These are phyloP conservation scores for Diadophis punctatus DNA, from an alignment of 2,113 vertebrate species.

Conservation along the genomic window DNA sequence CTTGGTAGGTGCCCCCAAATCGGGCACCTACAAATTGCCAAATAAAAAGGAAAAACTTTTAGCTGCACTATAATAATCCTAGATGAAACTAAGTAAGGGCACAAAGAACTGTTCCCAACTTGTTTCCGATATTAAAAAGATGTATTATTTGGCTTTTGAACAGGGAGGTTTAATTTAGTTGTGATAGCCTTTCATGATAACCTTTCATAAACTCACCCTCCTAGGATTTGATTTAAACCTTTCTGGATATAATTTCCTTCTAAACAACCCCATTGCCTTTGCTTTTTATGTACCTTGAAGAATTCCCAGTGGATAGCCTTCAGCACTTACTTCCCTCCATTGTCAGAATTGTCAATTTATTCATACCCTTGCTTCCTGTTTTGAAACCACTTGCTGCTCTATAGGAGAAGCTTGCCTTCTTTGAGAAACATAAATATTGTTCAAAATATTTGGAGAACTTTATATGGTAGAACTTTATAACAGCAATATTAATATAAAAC, in stretches of 20 bases:
- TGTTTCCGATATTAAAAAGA: not conserved
- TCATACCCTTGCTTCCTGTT: slow-evolving; percentile 15
- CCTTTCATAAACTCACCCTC: not conserved
- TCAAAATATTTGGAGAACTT: not conserved
- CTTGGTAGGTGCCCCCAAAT: not conserved
- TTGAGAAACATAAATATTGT: not conserved
- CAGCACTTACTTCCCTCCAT: slow-evolving; percentile 15
- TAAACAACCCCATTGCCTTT: not conserved
- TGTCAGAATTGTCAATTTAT: slow-evolving; percentile 13
- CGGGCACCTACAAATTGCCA: not conserved
- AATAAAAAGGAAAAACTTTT: not conserved
- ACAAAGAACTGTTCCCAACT: not conserved
- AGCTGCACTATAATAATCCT: not conserved
- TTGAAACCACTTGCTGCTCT: not conserved
- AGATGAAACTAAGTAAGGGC: not conserved
- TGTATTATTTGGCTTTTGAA: not conserved
- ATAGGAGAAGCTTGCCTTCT: not conserved
- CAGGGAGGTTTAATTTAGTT: not conserved
- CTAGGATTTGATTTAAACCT: not conserved
- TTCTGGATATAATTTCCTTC: not conserved
- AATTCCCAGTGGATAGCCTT: slow-evolving; percentile 7
- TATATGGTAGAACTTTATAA: not conserved
- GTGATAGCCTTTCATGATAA: not conserved
- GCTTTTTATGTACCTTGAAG: not conserved
- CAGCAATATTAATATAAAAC: not conserved